Evolutionary conservation across 1,140 invertebrate species (phyloP).

Genomic region (Microplitis mediator): DNA sequence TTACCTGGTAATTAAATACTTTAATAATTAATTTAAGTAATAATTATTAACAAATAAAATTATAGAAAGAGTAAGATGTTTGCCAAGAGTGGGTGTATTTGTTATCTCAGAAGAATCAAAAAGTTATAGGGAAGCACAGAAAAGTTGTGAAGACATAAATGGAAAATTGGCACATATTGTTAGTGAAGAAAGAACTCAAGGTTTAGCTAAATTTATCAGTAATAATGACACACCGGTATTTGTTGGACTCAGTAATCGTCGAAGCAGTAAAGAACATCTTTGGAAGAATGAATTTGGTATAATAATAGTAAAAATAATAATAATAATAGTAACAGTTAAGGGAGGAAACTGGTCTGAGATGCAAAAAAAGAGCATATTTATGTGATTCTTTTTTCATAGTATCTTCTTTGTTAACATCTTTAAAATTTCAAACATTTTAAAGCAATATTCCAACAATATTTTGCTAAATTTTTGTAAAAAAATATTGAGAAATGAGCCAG

Average conservation of each 20-base stretch:
- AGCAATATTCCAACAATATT: too few species aligned
- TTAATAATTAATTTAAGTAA: background rate
- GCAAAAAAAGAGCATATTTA: too few species aligned
- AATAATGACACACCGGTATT: slow-evolving; percentile 52
- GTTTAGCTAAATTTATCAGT: slow-evolving; percentile 59
- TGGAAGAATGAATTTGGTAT: slow-evolving; percentile 58
- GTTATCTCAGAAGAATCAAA: slow-evolving; percentile 53
- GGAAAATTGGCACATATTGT: slow-evolving; percentile 66
- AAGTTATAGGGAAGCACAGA: slow-evolving; percentile 66
- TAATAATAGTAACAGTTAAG: too few species aligned
- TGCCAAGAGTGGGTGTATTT: slow-evolving; percentile 68
- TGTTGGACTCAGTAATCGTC: slow-evolving; percentile 62
- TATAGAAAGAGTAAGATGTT: slow-evolving; percentile 53
- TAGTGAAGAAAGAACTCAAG: slow-evolving; percentile 65
- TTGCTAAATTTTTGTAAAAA: too few species aligned
- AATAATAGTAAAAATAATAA: slow-evolving; percentile 12
- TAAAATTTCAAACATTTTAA: too few species aligned
- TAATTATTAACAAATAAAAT: slow-evolving; percentile 59
- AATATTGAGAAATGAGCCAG: too few species aligned
- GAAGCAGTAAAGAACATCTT: slow-evolving; percentile 44
- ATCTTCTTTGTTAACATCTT: too few species aligned
- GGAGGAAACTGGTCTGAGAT: too few species aligned
- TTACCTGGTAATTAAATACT: slow-evolving; percentile 32
- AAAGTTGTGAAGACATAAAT: slow-evolving; percentile 62
- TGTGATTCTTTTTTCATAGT: too few species aligned